Evolutionary conservation across 35 echinoderm and acorn worm species (phyloP).

Genomic region (Heliocidaris erythrogramma): DNA sequence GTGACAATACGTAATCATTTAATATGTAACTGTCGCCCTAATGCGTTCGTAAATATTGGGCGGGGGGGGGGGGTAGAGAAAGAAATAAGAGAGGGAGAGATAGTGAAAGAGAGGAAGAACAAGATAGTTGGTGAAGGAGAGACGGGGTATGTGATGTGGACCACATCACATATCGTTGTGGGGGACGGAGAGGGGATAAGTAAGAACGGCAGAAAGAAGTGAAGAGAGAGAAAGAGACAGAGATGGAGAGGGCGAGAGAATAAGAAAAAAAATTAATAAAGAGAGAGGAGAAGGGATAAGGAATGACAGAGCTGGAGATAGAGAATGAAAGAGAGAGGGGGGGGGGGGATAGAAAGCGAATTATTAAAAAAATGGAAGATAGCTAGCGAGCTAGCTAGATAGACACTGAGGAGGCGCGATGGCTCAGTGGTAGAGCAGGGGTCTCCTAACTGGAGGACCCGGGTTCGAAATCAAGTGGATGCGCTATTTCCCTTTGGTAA

Average conservation of each 20-base stretch:
- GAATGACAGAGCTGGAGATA: too few species aligned
- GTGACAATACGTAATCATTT: not conserved
- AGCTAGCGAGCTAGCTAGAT: too few species aligned
- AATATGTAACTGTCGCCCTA: not conserved
- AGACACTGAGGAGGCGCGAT: too few species aligned
- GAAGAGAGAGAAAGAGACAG: not conserved
- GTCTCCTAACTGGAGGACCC: too few species aligned
- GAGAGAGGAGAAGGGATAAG: not conserved
- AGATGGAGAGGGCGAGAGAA: not conserved
- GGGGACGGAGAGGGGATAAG: too few species aligned
- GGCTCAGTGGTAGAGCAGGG: too few species aligned
- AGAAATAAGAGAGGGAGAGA: not conserved
- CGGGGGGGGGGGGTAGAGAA: not conserved
- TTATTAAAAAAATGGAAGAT: not conserved
- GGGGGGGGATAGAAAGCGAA: too few species aligned
- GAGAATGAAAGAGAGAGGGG: too few species aligned
- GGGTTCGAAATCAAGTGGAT: too few species aligned
- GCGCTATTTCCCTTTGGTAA: too few species aligned
- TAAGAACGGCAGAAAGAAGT: too few species aligned
- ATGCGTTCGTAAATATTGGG: not conserved
- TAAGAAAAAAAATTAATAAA: not conserved
- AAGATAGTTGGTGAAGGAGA: not conserved
- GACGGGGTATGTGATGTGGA: not conserved
- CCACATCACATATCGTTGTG: too few species aligned
- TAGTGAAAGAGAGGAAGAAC: not conserved